These are phyloP conservation scores for Stegodyphus dumicola DNA, from an alignment of 1,140 invertebrate species.

Conservation along the genomic window DNA sequence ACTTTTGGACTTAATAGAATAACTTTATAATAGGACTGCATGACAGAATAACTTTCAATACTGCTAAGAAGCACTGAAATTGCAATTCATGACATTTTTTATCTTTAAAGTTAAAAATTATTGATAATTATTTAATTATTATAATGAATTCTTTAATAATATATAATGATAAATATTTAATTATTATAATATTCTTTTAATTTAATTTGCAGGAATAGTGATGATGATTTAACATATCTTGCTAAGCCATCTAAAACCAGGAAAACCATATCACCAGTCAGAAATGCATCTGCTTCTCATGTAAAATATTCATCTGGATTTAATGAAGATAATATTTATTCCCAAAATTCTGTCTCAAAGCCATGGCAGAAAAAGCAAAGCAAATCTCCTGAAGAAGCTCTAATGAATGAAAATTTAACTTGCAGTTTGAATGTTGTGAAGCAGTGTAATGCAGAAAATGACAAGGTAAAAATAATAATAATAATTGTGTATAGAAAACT, in stretches of 20 bases:
- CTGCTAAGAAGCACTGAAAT: too few species aligned
- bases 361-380: slow-evolving; percentile 20
- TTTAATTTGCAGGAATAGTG: slow-evolving; percentile 22
- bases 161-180: neutral
- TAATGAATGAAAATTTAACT: too few species aligned
- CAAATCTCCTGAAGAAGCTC: slow-evolving; percentile 3
- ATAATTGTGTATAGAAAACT: too few species aligned
- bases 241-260: slow-evolving; percentile 12
- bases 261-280: neutral
- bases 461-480: too few species aligned
- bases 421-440: too few species aligned
- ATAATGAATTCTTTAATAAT: neutral
- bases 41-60: too few species aligned
- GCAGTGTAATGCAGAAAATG: too few species aligned
- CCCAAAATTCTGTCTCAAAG: slow-evolving; percentile 22
- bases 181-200: neutral
- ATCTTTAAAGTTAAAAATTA: neutral
- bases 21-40: too few species aligned
- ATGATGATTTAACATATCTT: slow-evolving; percentile 11
- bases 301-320: neutral
- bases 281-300: neutral
- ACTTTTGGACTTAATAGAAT: too few species aligned
- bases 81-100: too few species aligned
- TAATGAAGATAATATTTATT: slow-evolving; percentile 2
- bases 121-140: neutral